Conservation (phyloP, 2,113 vertebrate species). For the Anguilla rostrata region DNA sequence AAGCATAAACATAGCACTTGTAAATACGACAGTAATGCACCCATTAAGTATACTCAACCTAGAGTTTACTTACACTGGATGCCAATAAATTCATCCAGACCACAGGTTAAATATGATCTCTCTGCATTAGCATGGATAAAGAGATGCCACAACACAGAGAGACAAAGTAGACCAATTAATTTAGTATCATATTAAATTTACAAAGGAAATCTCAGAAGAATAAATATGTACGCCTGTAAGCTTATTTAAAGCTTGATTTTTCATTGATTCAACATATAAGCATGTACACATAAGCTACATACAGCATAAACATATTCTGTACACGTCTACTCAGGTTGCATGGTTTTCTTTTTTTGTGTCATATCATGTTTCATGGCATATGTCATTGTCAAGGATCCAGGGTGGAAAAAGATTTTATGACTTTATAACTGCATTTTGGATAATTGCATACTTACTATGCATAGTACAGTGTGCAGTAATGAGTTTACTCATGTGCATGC, state of each 20-base stretch:
- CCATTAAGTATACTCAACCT: neutral
- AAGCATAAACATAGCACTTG: neutral
- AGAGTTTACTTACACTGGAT: neutral
- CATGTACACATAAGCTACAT: neutral
- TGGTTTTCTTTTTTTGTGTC: neutral
- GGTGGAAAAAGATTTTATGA: too few relatives aligned
- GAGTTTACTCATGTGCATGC: neutral
- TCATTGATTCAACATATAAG: neutral
- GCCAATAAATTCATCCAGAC: neutral
- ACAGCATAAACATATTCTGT: neutral
- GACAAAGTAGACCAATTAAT: neutral
- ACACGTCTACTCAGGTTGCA: neutral
- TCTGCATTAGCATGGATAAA: neutral
- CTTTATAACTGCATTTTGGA: neutral
- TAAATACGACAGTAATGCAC: neutral
- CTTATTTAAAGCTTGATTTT: neutral
- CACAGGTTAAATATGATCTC: neutral
- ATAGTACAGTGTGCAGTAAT: neutral
- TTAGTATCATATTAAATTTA: neutral
- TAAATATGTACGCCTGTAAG: neutral
- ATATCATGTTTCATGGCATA: neutral
- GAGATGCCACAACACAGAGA: neutral
- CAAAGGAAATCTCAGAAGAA: neutral
- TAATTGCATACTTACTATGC: neutral
- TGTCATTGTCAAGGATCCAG: neutral